Base-by-base conservation (phyloP, 2,113 vertebrate species). In the Ptilonorhynchus violaceus region DNA sequence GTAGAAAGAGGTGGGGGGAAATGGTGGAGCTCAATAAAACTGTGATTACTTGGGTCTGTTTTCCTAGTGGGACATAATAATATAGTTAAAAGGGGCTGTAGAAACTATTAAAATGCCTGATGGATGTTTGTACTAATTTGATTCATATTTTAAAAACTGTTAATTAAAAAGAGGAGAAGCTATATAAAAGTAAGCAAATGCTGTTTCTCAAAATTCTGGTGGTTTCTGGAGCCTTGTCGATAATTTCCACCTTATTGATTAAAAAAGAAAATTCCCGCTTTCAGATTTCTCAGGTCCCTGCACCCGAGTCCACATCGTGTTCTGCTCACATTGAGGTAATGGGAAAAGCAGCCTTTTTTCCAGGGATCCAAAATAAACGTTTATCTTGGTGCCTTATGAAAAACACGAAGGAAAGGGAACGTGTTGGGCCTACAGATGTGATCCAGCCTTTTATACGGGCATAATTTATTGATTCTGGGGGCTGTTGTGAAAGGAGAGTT, bases 391-490 rank as follows among this genome's bases (percentile, higher is more conserved):
- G 98, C 96, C 66, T 96, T 77, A 89, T 88, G 97, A 97, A 97
- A 97, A 98, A 92, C 94, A 94, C 15, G 70, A 93, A 97, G 98
- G 97, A 89, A 72, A 70, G 90, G 96, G 78, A 97, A 95, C 41
- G 6, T 60, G 67, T 84, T 79, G 96, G 95, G 95, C 95, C 95
- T 90, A 92, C 81, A 97, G 87, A 88, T 91, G 81, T 19, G 85
- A 79, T 76, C 69, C 2, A 46, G 77, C 56, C 53, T 89, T 92
- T 97, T 96, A 81, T 86, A 92, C 3, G 39, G 97, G 98, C 97
- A 97, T 96, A 93, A 96, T 97, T 98, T 98, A 98, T 98, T 98
- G 98, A 95, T 98, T 95, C 81, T 96, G 95, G 92, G 92, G 70
- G 69, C 96, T 85, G 95, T 92, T 97, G 95, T 93, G 97, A 97